Evolutionary conservation across 1,140 invertebrate species (phyloP), one percentile per base, ranked within the genome.

Genomic region (Bombyx mandarina): DNA sequence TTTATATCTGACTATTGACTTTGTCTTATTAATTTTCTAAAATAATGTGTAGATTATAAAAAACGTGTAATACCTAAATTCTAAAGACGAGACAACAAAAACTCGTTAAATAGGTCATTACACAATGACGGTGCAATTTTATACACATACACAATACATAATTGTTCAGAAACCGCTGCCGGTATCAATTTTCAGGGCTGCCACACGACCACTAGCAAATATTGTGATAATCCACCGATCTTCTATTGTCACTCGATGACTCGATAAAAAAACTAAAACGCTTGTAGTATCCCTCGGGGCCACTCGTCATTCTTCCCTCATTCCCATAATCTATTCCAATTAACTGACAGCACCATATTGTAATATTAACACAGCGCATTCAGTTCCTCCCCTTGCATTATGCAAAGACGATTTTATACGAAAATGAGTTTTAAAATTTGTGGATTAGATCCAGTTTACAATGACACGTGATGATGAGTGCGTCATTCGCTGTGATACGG

Each of bases 321-420:
- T 84, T 86, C 83, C 83, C 83, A 86, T 84, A 86, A 86, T 86
- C 83, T 86, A 86, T 86, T 85, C 82, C 82, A 86, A 86, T 86
- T 86, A 86, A 86, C 80, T 86, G 83, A 86, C 83, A 86, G 83
- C 73, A 65, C 74, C 83, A 83, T 86, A 86, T 86, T 86, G 83
- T 86, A 73, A 83, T 86, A 84, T 79, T 85, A 86, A 83, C 82
- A 86, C 83, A 86, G 85, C 82, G 65, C 80, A 74, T 72, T 72
- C 75, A 46, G 35, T 56, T 45, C 66, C 66, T 73, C 82, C 76
- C 67, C 63, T 62, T 65, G 58, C 52, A 55, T 59, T 56, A 63
- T 56, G 48, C 58, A 44, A 55, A 22, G 43, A 4, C 7, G 9
- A 46, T 58, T 44, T 26, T 52, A 43, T 44, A 22, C n/a, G 5